Conservation (phyloP, 2,113 vertebrate species). For the Microcebus jonahi region DNA sequence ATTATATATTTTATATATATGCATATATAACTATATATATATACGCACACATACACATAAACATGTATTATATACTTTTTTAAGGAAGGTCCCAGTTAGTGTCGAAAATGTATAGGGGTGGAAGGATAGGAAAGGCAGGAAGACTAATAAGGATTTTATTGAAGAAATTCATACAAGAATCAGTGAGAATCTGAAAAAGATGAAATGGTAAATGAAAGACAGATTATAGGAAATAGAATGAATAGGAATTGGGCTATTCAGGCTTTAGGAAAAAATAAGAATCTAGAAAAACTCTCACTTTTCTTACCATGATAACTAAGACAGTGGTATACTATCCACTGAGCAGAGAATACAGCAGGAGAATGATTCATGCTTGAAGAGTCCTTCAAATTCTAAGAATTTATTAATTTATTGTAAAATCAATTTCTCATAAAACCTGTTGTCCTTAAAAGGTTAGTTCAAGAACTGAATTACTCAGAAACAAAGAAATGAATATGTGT, state of each 20-base stretch:
- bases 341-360: background rate
- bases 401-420: background rate
- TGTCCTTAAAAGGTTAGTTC: conserved; percentile 5
- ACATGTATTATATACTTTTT: background rate
- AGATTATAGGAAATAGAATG: background rate
- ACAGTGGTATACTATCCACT: background rate
- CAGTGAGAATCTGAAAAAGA: background rate
- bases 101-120: background rate
- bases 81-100: background rate
- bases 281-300: background rate
- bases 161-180: background rate
- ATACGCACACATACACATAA: background rate
- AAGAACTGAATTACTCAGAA: conserved; percentile 17
- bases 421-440: conserved; percentile 7
- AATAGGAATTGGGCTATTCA: background rate
- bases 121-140: background rate
- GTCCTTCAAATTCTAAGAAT: conserved; percentile 39
- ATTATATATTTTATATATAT: too few species aligned
- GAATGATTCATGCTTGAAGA: background rate
- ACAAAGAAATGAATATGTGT: background rate
- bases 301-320: background rate
- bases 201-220: background rate
- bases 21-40: background rate
- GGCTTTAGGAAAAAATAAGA: conserved; percentile 10
- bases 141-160: background rate